Evolutionary conservation across 2,797 vertebrate species (phyloP).

Genomic region (Pipistrellus nathusii): DNA sequence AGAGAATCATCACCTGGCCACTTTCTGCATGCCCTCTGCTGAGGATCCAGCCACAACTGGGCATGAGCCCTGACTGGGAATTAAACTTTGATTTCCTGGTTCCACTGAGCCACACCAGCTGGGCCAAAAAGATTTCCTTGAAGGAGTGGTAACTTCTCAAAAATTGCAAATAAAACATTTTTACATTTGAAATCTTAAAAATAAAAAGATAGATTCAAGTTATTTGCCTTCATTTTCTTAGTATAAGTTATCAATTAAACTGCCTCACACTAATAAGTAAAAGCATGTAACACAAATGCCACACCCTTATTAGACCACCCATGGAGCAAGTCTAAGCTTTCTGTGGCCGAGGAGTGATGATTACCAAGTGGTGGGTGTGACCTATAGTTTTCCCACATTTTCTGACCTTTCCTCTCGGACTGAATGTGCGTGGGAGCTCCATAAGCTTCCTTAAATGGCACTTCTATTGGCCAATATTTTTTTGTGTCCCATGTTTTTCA

Average conservation of each 20-base stretch:
- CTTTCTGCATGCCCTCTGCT: no score
- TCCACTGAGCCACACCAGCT: no score
- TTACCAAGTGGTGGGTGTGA: constrained; percentile 44
- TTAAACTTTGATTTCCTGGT: no score
- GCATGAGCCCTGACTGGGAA: no score
- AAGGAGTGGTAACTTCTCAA: constrained; percentile 83
- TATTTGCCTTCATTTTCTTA: constrained; percentile 53
- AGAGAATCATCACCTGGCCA: no score
- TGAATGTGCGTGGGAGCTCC: constrained; percentile 18
- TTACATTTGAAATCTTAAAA: constrained; percentile 81
- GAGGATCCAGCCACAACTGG: no score
- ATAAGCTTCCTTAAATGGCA: neutral
- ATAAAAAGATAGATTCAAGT: neutral
- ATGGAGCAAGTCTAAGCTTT: constrained; percentile 29
- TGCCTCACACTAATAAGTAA: constrained; percentile 62
- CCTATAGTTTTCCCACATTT: constrained; percentile 2
- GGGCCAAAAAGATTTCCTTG: constrained; percentile 71
- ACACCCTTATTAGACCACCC: constrained; percentile 42
- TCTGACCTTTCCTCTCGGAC: neutral
- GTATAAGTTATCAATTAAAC: constrained; percentile 39
- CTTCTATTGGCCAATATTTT: neutral
- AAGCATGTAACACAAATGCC: constrained; percentile 54
- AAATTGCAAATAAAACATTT: constrained; percentile 86
- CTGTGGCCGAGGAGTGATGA: neutral
- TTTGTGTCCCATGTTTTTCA: neutral